Percentiles rank a stretch among this genome's conserved stretches.
Conservation (phyloP, 1,140 invertebrate genomes). For the Leucophenga varia region DNA sequence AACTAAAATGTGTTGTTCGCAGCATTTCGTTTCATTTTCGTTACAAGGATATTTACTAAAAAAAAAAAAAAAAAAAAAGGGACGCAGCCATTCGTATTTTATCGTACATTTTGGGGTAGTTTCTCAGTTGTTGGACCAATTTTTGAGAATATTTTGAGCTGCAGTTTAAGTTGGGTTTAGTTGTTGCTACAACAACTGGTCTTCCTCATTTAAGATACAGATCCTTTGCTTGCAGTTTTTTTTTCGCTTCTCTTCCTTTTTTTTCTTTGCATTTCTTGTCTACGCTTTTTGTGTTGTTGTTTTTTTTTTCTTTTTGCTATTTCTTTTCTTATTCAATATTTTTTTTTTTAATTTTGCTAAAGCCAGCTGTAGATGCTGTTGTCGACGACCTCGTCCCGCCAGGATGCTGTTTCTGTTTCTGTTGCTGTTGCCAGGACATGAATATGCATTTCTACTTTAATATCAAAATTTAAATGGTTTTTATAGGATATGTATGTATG, state of each 20-base stretch:
- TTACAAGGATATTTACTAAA: too few relatives aligned
- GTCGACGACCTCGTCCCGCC: constrained; percentile 44
- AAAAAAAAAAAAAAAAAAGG: constrained; percentile 13
- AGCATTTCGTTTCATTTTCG: too few relatives aligned
- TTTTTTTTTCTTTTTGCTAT: constrained; percentile 20
- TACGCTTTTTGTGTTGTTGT: too few relatives aligned
- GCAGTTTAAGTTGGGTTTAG: not conserved
- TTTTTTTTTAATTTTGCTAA: constrained; percentile 18
- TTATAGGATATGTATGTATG: constrained; percentile 11
- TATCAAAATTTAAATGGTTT: constrained; percentile 51
- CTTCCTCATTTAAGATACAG: too few relatives aligned
- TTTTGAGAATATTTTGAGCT: constrained; percentile 18
- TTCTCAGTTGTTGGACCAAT: constrained; percentile 22
- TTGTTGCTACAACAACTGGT: too few relatives aligned
- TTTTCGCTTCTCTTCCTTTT: constrained; percentile 44
- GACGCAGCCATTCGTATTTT: not conserved
- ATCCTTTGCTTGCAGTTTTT: constrained; percentile 1
- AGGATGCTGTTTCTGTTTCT: constrained; percentile 44
- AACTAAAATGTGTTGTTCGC: too few relatives aligned
- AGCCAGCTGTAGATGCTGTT: constrained; percentile 42
- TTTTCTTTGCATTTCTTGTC: too few relatives aligned
- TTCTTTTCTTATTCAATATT: constrained; percentile 5
- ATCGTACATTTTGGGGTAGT: constrained; percentile 19
- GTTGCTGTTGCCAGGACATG: constrained; percentile 14
- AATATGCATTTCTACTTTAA: constrained; percentile 55